These are phyloP conservation scores for Eufriesea mexicana DNA, from an alignment of 1,140 invertebrate genomes.

Conservation along the genomic window DNA sequence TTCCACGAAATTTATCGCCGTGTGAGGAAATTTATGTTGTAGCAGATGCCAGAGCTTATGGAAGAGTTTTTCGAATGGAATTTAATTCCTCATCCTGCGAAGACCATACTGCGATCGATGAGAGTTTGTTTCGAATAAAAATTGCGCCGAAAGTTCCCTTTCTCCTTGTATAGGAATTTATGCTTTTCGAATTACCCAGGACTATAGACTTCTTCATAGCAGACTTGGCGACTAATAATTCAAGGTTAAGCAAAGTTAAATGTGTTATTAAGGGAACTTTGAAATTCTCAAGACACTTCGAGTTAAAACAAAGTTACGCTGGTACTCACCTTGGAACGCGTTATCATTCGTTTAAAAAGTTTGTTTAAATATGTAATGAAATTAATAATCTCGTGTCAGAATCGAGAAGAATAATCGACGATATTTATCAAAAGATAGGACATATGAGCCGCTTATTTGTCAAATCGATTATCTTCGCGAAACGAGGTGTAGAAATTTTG, in stretches of 20 bases:
- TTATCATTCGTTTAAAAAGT: background rate
- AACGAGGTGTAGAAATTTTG: too few species aligned
- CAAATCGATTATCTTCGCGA: too few species aligned
- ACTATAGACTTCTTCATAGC: background rate
- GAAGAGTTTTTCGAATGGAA: too few species aligned
- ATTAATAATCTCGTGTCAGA: background rate
- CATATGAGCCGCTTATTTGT: too few species aligned
- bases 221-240: background rate
- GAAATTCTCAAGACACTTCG: background rate
- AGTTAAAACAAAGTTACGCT: background rate
- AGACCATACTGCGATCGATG: too few species aligned
- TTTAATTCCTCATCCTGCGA: too few species aligned
- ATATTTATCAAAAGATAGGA: too few species aligned
- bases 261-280: background rate
- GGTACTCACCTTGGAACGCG: background rate
- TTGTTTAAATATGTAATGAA: background rate
- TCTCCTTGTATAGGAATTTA: background rate
- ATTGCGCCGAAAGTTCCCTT: background rate
- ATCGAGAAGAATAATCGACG: background rate
- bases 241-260: constrained; percentile 2
- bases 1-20: too few species aligned
- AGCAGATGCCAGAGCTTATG: too few species aligned
- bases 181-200: background rate
- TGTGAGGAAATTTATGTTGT: too few species aligned
- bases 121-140: background rate